Base-by-base conservation (phyloP, 1,140 invertebrate genomes). In the Heliothis virescens region DNA sequence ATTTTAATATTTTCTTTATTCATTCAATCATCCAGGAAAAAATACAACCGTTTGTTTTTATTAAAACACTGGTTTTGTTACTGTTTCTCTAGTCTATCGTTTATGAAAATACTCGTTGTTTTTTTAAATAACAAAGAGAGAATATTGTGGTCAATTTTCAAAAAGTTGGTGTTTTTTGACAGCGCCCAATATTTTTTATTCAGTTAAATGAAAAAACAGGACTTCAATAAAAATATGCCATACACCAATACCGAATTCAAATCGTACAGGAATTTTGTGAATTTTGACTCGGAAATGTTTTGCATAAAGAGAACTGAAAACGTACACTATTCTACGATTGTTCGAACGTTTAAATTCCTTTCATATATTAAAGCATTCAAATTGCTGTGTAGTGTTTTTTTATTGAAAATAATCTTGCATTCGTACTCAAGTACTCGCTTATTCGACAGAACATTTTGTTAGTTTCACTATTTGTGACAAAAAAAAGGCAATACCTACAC, bases 291-390 rank as follows among this genome's bases (percentile, higher is more conserved):
- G 18, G 5, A 21, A 59, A 59, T 13, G 57, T 13, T 59, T 13
- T 10, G 16, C 55, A 55, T 55, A 41, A 41, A 41, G 34, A 41
- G 21, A 59, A 26, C 21, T 3, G 57, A 59, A 59, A 26, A 59
- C 10, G 21, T 26, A 59, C 11, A 59, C 13, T 26, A 26, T 26
- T 59, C 57, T 26, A 59, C 57, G 21, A 59, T 57, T 21, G 16
- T 62, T 15, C 41, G 5, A 63, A 41, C 7, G 34, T 65, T 65
- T 65, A 2, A 65, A 41, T 65, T 7, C 62, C n/a, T 50, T 67
- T 52, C 34, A 41, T 7, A 41, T 41, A 41, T 41, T 41, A 41
- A 41, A 41, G 34, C 34, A 1, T 41, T 41, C 5, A 41, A 41
- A 7, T 5, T 41, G 34, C 34, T 41, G 9, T 41, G 9, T 9